Evolutionary conservation across 1,140 invertebrate species (phyloP), one percentile per base, ranked within the genome.

Genomic region (Nasonia longicornis): DNA sequence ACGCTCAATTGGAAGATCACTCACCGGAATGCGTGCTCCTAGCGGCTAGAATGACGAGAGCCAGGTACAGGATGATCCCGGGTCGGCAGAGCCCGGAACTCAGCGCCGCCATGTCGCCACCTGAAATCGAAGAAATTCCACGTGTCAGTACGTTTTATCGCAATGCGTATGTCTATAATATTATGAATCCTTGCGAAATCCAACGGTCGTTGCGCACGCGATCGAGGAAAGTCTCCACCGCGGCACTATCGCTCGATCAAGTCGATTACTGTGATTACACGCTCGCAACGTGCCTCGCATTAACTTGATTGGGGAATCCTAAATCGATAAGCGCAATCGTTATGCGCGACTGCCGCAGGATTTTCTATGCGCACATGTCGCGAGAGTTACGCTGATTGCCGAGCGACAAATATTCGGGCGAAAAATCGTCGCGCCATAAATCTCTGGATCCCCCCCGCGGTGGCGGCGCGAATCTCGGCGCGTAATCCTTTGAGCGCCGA

Each of bases 21-120:
- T 90, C 79, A 91, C 90, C 90, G 84, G 89, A 89, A 83, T 87
- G 80, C 76, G 87, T 81, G 70, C 84, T 86, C 79, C 84, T 87
- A 77, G 85, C 84, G 79, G 85, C 85, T 71, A 89, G 79, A 78
- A 90, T 80, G 82, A 90, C 83, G 82, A 74, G 31, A 52, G 86
- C 85, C 85, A 91, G 84, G 83, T 86, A 88, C 75, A 91, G 83
- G 81, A 88, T 86, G 82, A 90, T 87, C 84, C 89, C 89, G 88
- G 89, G 86, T 89, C 87, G 88, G 87, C 86, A 87, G 71, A 87
- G 86, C 89, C 88, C 89, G 88, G 89, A 86, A 84, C 86, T 88
- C 86, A 88, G 87, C 87, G 88, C 88, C 89, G 89, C 88, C 90
- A 90, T 89, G 85, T 88, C 89, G 89, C 86, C 87, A 85, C 86